These are phyloP conservation scores for Mythimna loreyi DNA, from an alignment of 2,888 invertebrate species.

Conservation along the genomic window DNA sequence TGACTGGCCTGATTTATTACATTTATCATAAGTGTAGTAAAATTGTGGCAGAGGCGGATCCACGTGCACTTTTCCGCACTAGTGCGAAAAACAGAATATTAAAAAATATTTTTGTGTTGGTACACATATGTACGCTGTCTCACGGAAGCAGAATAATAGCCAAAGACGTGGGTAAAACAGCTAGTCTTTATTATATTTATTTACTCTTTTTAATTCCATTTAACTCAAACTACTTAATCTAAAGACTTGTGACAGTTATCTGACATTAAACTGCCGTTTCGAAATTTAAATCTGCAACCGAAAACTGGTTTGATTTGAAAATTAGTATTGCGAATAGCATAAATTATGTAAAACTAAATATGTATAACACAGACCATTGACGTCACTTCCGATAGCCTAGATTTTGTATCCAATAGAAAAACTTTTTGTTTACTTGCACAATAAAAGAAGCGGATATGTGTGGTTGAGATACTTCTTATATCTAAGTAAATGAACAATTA, in stretches of 20 bases:
- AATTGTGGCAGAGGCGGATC: too few relatives aligned
- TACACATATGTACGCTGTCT: too few relatives aligned
- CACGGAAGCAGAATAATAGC: too few relatives aligned
- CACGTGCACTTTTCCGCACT: too few relatives aligned
- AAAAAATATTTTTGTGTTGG: too few relatives aligned
- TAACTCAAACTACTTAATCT: conserved; percentile 11
- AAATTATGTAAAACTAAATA: conserved; percentile 39
- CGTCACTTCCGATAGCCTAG: conserved; percentile 58
- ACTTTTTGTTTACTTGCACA: conserved; percentile 35
- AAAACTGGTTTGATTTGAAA: conserved; percentile 40
- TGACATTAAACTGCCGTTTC: conserved; percentile 6
- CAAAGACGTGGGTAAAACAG: too few relatives aligned
- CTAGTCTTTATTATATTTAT: neutral
- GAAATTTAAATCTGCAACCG: conserved; percentile 27
- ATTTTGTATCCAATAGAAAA: conserved; percentile 24
- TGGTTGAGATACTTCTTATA: too few relatives aligned
- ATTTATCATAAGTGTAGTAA: too few relatives aligned
- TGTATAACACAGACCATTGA: conserved; percentile 24
- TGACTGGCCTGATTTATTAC: too few relatives aligned
- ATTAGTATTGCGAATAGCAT: conserved; percentile 18
- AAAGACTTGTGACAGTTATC: conserved; percentile 24
- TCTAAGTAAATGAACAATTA: too few relatives aligned
- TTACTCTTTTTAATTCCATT: neutral
- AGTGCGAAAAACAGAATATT: too few relatives aligned
- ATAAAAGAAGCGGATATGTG: neutral